A percentile compares a stretch with the other conserved stretches of the same genome.
Conservation (phyloP, 2,113 vertebrate genomes). For the Ivindomyrus marchei region DNA sequence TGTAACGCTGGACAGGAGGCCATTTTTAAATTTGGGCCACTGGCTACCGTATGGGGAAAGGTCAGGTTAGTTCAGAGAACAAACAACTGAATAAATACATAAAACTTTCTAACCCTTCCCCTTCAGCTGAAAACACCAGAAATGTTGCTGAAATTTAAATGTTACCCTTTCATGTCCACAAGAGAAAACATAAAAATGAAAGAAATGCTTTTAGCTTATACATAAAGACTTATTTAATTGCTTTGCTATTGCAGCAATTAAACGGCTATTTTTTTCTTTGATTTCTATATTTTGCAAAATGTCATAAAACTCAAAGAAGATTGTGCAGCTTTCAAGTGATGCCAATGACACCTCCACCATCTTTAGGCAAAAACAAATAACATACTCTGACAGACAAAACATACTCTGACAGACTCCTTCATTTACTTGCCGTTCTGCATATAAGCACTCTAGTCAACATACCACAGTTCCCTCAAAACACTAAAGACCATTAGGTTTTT, state of each 20-base stretch:
- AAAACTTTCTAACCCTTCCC: neutral
- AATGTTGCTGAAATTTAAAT: neutral
- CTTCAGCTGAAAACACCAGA: neutral
- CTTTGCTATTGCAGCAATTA: neutral
- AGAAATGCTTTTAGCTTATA: neutral
- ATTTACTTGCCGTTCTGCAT: neutral
- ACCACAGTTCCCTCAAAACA: neutral
- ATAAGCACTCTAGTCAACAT: neutral
- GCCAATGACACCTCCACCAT: neutral
- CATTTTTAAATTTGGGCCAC: neutral
- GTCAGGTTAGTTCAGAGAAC: neutral
- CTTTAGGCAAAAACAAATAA: neutral
- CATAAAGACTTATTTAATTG: neutral
- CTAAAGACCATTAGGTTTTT: neutral
- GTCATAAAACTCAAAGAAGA: neutral
- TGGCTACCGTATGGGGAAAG: neutral
- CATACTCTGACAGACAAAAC: neutral
- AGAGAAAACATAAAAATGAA: neutral
- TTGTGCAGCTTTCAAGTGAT: neutral
- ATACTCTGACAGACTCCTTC: neutral
- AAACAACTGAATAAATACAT: neutral
- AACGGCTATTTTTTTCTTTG: neutral
- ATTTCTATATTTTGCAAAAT: neutral
- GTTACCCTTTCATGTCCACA: neutral
- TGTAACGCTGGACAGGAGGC: neutral